A percentile compares a stretch with the other conserved stretches of the same genome.
Evolutionary conservation across 2,113 vertebrate genomes (phyloP).

Genomic region (Coregonus clupeaformis): DNA sequence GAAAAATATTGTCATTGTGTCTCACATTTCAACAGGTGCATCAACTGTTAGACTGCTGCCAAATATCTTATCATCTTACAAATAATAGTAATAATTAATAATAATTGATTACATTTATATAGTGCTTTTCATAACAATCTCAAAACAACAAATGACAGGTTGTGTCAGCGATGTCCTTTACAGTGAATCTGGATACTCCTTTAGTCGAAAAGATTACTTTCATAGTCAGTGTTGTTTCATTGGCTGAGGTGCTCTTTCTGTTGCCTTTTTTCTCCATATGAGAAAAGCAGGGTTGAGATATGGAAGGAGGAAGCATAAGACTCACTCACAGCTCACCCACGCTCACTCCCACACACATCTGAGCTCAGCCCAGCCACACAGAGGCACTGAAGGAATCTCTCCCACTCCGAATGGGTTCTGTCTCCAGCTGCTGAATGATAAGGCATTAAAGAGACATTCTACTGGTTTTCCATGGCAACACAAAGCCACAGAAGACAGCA

Average conservation of each 20-base stretch:
- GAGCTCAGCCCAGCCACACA: constrained; percentile 23
- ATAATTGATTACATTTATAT: too few relatives aligned
- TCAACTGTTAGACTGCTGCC: too few relatives aligned
- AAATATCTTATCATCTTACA: too few relatives aligned
- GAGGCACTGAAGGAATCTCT: constrained; percentile 57
- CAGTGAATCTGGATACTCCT: background rate
- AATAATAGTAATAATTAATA: too few relatives aligned
- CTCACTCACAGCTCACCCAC: constrained; percentile 41
- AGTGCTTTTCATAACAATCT: too few relatives aligned
- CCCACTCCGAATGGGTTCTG: constrained; percentile 18
- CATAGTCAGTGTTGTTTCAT: background rate
- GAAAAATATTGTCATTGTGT: too few relatives aligned
- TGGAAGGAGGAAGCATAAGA: constrained; percentile 59
- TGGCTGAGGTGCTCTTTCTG: background rate
- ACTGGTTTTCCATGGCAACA: constrained; percentile 49
- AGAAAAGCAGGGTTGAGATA: constrained; percentile 1
- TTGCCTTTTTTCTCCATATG: background rate
- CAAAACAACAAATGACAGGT: too few relatives aligned
- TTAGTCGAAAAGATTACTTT: too few relatives aligned
- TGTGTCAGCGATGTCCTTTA: too few relatives aligned
- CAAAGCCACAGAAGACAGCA: constrained; percentile 22
- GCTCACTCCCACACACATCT: constrained; percentile 12
- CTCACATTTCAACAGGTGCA: too few relatives aligned
- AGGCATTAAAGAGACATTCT: constrained; percentile 22
- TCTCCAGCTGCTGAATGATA: constrained; percentile 35